Conservation (phyloP, 1,140 invertebrate genomes). For the Mylabris phalerata region DNA sequence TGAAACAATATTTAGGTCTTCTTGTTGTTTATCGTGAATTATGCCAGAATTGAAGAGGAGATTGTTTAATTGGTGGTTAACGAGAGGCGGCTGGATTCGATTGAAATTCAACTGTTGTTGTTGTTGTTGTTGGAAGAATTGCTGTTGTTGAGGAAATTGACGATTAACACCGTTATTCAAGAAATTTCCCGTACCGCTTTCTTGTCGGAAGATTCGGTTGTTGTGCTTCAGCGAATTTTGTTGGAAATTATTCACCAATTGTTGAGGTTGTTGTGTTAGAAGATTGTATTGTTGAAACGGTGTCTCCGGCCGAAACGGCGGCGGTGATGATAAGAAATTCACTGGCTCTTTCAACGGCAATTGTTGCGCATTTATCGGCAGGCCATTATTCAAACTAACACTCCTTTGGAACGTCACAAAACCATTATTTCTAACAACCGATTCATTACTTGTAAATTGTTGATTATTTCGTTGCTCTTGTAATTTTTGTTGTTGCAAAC, state of each 20-base stretch:
- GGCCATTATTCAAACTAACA: conserved; percentile 41
- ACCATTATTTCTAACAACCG: conserved; percentile 4
- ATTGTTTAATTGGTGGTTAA: conserved; percentile 57
- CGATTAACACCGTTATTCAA: conserved; percentile 30
- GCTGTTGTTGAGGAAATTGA: conserved; percentile 8
- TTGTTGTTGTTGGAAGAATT: conserved; percentile 21
- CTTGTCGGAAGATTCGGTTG: conserved; percentile 45
- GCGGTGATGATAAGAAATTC: conserved; percentile 23
- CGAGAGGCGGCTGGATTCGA: conserved; percentile 34
- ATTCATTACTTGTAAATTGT: conserved; percentile 15
- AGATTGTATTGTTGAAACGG: conserved; percentile 15
- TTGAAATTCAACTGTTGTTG: conserved; percentile 2
- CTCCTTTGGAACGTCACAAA: conserved; percentile 46
- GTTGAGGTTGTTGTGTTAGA: conserved; percentile 1
- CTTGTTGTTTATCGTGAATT: conserved; percentile 50
- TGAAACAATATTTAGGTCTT: conserved; percentile 71
- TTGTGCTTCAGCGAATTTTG: conserved; percentile 17
- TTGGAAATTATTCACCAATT: neutral
- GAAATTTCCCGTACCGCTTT: conserved; percentile 43
- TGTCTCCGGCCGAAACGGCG: conserved; percentile 17
- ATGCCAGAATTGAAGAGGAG: conserved; percentile 58
- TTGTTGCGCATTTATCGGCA: conserved; percentile 34
- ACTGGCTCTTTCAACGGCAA: conserved; percentile 33
- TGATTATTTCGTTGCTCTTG: conserved; percentile 41
- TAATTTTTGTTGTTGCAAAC: conserved; percentile 33